phyloP scores from a whole-genome alignment of 2,113 vertebrate species.

The Tauraco erythrolophus region DNA sequence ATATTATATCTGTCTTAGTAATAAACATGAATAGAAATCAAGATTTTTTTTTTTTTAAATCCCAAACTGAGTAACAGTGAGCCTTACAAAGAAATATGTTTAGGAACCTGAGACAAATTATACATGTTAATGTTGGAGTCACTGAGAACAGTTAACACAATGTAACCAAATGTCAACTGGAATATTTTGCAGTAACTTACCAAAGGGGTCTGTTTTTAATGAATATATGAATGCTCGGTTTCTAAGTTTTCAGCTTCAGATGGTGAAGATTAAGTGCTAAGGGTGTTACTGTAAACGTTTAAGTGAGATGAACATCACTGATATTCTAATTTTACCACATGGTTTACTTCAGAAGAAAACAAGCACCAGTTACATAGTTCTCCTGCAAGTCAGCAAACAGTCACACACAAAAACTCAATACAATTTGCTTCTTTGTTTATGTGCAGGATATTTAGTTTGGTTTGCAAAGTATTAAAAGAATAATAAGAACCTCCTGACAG shows the following conservation, averaged over 20 bases:
- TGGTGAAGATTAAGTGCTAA: slow-evolving; percentile 27
- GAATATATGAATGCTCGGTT: not conserved
- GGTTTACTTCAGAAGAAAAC: slow-evolving; percentile 58
- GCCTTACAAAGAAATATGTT: not conserved
- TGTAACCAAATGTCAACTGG: slow-evolving; percentile 25
- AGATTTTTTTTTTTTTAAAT: not conserved
- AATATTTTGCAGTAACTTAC: not conserved
- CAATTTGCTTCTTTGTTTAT: slow-evolving; percentile 48
- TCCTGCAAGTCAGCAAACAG: slow-evolving; percentile 52
- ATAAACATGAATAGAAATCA: slow-evolving; percentile 2
- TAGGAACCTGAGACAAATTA: not conserved
- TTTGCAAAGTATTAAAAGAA: slow-evolving; percentile 78
- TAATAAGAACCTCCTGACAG: slow-evolving; percentile 78
- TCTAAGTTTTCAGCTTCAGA: slow-evolving; percentile 42
- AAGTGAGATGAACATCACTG: slow-evolving; percentile 37
- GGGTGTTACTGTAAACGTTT: slow-evolving; percentile 43
- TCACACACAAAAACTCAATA: not conserved
- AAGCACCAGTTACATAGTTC: slow-evolving; percentile 40
- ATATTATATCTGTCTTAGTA: not conserved
- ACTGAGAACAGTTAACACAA: slow-evolving; percentile 15
- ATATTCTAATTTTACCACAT: slow-evolving; percentile 61
- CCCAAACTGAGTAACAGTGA: not conserved
- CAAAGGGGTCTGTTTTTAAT: slow-evolving; percentile 17
- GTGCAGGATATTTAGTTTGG: slow-evolving; percentile 71
- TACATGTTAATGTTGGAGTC: not conserved